Base-by-base conservation (phyloP, 2,797 vertebrate genomes). In the Taenioides sp. region DNA sequence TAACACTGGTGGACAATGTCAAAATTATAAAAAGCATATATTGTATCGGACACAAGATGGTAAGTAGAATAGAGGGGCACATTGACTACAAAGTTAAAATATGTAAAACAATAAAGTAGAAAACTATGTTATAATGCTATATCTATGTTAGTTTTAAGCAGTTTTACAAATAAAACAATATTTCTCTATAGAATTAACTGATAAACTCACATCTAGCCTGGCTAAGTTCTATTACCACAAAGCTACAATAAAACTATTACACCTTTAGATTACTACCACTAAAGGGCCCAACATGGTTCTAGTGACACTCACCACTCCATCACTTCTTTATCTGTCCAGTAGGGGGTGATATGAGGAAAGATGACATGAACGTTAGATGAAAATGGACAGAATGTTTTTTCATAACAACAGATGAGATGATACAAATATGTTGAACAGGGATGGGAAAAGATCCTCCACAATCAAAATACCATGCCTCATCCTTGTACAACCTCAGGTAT, bases 311-410 rank as follows among this genome's bases (percentile, higher is more conserved):
- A 94, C 92, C 91, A 72, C 80, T 89, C 89, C 80, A 54, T 93
- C 86, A 94, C 87, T 93, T 94, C 89, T 88, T 85, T 79, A 84
- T 79, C 89, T 90, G 87, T 86, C 82, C 81, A 84, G 73, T 63
- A 77, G 74, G 77, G 50, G 60, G 64, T 58, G 43, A 43, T 69
- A 82, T 80, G 84, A 76, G 72, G 81, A 87, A 79, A 90, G 67
- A 91, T 90, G 78, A 88, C 81, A 92, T 91, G 88, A 77, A 86
- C 84, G 84, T 90, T 84, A 91, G 78, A 78, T 88, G 80, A 75
- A 28, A 71, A 76, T 71, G 69, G 74, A 75, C 76, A 50, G 67
- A 7, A 60, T 27, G 47, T 14, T 10, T 22, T 54, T 55, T 55
- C 52, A 54, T 65, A 54, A 34, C 7, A 40, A 59, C 54, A n/a